Base-by-base conservation (phyloP, 2,888 invertebrate genomes). In the Drosophila kuntzei region DNA sequence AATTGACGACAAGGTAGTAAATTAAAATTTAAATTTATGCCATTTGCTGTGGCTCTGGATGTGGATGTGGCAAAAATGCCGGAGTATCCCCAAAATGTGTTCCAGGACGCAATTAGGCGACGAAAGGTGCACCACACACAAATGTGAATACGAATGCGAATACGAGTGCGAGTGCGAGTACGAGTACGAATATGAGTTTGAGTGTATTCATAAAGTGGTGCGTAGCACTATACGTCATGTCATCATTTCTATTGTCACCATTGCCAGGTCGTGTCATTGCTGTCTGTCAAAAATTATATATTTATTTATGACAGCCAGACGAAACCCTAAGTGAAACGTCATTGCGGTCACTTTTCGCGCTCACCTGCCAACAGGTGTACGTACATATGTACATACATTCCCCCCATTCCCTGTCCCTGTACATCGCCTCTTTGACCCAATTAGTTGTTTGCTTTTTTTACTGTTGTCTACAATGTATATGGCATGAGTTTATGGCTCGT, bases 1-100 rank as follows among this genome's bases (percentile, higher is more conserved):
- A 86, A 84, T 84, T 86, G 83, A 80, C 80, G 62, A 71, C 55
- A 69, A 66, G 80, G 85, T 80, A 85, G 79, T 89, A 89, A 89
- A 89, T 89, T 89, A 89, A 89, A 89, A 89, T 89, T 89, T 89
- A 89, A 89, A 89, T 89, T 89, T 89, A 90, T 90, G 90, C 89
- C 87, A 80, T 89, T 90, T 77, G 72, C 65, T 61, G 59, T 53
- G 49, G 36, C 49, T 55, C 18, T 43, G 55, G 46, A 37, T 16
- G 46, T 43, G 55, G 46, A 37, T 16, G 46, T 32, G 20, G 71
- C 67, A 59, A 27, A 50, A 61, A 65, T 67, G 58, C 50, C 59
- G 62, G 68, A 60, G 61, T 53, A 71, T 20, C 64, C 68, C 74
- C 78, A 72, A 73, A 78, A 80, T 68, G 47, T 77, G 67, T 61